phyloP scores from a whole-genome alignment of 2,888 invertebrate genomes.

The Watsonalla cultraria region DNA sequence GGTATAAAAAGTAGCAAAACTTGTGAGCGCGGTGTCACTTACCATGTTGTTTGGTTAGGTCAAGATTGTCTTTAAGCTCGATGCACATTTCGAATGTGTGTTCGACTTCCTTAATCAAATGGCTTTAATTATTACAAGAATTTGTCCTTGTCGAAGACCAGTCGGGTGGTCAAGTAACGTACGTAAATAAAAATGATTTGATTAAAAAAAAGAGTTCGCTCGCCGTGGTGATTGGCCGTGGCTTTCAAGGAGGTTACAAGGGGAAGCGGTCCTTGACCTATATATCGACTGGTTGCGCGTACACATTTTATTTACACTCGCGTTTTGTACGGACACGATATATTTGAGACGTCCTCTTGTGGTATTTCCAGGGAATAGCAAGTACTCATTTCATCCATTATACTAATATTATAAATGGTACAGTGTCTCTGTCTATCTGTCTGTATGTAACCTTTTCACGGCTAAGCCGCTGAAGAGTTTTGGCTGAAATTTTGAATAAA shows the following conservation, averaged over 20 bases:
- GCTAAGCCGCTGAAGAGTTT: too few relatives aligned
- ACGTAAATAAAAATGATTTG: slow-evolving; percentile 76
- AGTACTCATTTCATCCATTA: background rate
- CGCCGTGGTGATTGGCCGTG: slow-evolving; percentile 69
- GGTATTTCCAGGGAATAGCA: background rate
- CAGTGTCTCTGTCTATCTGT: too few relatives aligned
- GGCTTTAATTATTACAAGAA: slow-evolving; percentile 30
- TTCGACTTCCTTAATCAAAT: slow-evolving; percentile 32
- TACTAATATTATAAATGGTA: too few relatives aligned
- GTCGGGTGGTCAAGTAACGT: slow-evolving; percentile 55
- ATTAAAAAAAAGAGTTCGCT: slow-evolving; percentile 61
- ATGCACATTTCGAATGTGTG: background rate
- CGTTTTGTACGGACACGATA: slow-evolving; percentile 26
- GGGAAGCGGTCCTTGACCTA: slow-evolving; percentile 73
- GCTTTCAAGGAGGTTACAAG: slow-evolving; percentile 72
- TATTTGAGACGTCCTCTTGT: slow-evolving; percentile 1
- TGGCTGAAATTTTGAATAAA: too few relatives aligned
- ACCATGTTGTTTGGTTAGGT: too few relatives aligned
- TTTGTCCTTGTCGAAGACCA: slow-evolving; percentile 66
- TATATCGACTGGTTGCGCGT: slow-evolving; percentile 38
- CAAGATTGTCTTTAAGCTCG: too few relatives aligned
- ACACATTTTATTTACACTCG: slow-evolving; percentile 29
- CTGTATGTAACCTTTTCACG: too few relatives aligned
- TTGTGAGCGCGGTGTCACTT: too few relatives aligned
- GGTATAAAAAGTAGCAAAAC: too few relatives aligned